These are phyloP conservation scores for Halictus ligatus DNA, from an alignment of 2,888 invertebrate species.

Conservation along the genomic window DNA sequence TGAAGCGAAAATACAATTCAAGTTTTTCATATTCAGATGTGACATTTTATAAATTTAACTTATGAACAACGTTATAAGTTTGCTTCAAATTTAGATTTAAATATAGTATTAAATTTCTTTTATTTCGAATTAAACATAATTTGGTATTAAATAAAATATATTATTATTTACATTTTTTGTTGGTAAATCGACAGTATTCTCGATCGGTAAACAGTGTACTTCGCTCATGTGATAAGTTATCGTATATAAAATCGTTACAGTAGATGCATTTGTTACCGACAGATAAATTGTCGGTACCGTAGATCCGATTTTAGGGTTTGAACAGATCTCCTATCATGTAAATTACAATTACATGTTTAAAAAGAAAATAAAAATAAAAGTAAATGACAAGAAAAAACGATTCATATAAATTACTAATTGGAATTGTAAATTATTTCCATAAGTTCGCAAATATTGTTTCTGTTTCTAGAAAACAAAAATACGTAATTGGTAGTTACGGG, in stretches of 20 bases:
- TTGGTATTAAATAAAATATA: neutral
- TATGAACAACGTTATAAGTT: neutral
- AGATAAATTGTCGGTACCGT: neutral
- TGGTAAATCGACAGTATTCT: neutral
- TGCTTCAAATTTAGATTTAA: neutral
- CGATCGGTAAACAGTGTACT: neutral
- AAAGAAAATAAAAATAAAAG: neutral
- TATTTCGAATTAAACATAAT: neutral
- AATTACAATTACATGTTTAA: neutral
- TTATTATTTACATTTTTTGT: neutral
- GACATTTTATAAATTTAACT: neutral
- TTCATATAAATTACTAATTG: neutral
- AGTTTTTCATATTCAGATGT: too few relatives aligned
- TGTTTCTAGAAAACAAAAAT: neutral
- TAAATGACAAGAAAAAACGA: neutral
- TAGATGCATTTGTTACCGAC: conserved; percentile 27
- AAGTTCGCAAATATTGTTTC: neutral
- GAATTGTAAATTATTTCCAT: neutral
- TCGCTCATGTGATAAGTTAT: neutral
- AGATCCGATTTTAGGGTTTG: neutral
- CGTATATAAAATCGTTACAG: neutral
- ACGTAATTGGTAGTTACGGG: neutral
- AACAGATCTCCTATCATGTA: neutral
- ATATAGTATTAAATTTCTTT: neutral
- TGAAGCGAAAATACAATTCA: too few relatives aligned